phyloP scores from a whole-genome alignment of 2,113 vertebrate genomes.

The Caloenas nicobarica region DNA sequence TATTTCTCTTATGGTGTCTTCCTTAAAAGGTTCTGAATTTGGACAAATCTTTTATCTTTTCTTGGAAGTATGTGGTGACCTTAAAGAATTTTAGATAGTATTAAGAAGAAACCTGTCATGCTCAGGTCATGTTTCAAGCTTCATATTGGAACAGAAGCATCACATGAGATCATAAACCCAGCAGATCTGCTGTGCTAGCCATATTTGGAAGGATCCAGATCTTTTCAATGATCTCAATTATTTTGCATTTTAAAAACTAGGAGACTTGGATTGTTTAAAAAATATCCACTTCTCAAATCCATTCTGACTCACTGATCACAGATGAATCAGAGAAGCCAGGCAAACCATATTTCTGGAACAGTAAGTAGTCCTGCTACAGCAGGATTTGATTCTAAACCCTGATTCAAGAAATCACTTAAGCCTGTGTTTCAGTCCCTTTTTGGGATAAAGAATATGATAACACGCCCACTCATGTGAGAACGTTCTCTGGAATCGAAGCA shows the following conservation, averaged over 20 bases:
- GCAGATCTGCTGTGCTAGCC: background rate
- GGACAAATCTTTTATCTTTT: background rate
- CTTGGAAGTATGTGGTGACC: background rate
- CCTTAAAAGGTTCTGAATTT: background rate
- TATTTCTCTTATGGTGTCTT: background rate
- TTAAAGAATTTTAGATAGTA: background rate
- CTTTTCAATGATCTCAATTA: background rate
- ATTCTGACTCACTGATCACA: background rate
- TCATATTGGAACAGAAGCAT: background rate
- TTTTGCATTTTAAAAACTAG: background rate
- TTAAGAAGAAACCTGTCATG: background rate
- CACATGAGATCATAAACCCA: rapidly evolving
- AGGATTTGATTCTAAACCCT: background rate
- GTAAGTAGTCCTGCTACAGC: background rate
- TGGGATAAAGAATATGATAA: background rate
- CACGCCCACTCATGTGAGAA: background rate
- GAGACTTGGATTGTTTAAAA: background rate
- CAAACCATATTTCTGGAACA: background rate
- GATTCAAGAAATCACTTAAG: background rate
- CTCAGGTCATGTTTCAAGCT: background rate
- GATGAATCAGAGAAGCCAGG: background rate
- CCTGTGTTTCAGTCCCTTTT: background rate
- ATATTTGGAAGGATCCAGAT: background rate
- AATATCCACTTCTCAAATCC: background rate
- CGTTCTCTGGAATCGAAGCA: background rate